Evolutionary conservation across 2,888 invertebrate species (phyloP).

Genomic region (Oxystoma pomonae): DNA sequence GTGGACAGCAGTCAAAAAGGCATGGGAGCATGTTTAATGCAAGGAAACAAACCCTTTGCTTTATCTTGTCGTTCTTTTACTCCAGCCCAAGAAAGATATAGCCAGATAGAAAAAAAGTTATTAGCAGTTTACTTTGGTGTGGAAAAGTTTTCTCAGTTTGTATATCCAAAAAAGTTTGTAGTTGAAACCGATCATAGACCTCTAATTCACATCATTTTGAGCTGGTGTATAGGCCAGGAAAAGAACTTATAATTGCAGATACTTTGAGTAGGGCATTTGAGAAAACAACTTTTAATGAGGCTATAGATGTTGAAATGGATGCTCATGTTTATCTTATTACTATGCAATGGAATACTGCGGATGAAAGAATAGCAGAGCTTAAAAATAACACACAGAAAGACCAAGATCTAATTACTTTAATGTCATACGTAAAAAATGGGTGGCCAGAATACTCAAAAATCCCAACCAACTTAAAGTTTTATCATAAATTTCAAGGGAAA

Average conservation of each 20-base stretch:
- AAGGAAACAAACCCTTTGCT: constrained; percentile 28
- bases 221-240: constrained; percentile 22
- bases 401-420: background rate
- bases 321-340: background rate
- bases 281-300: constrained; percentile 2
- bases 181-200: constrained; percentile 36
- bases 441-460: constrained; percentile 4
- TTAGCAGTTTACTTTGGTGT: constrained; percentile 16
- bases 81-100: constrained; percentile 24
- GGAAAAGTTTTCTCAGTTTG: constrained; percentile 29
- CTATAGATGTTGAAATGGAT: constrained; percentile 1
- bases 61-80: constrained; percentile 32
- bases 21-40: constrained; percentile 30
- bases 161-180: constrained; percentile 26
- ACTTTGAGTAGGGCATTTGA: constrained; percentile 10
- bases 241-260: constrained; percentile 17
- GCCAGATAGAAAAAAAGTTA: background rate
- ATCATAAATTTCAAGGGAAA: background rate
- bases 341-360: background rate
- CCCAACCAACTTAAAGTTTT: constrained; percentile 2
- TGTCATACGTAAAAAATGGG: constrained; percentile 6
- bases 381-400: constrained; percentile 4
- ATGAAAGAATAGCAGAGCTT: constrained; percentile 5
- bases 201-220: constrained; percentile 20
- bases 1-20: constrained; percentile 31